A percentile compares a stretch with the other conserved stretches of the same genome.
Conservation (phyloP, 2,888 invertebrate genomes). For the Epistrophe grossulariae region DNA sequence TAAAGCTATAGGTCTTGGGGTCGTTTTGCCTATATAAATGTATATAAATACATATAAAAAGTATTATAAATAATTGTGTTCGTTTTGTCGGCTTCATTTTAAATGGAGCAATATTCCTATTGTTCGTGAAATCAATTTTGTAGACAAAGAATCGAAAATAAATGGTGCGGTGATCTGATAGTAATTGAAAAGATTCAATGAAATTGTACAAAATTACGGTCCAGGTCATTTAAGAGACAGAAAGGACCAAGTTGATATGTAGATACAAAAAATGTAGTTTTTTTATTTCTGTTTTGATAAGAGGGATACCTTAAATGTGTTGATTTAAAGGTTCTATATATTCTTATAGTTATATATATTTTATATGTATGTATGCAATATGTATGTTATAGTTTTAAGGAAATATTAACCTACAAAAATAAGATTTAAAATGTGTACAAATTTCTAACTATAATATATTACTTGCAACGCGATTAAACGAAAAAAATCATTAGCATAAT, state of each 20-base stretch:
- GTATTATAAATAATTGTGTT: neutral
- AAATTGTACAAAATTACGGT: conserved; percentile 45
- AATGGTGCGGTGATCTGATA: neutral
- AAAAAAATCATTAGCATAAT: too few species aligned
- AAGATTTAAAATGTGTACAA: too few species aligned
- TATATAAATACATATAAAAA: neutral
- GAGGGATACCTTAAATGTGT: neutral
- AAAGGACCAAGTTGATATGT: neutral
- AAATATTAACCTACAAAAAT: too few species aligned
- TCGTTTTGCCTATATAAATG: conserved; percentile 7
- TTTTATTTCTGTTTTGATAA: neutral
- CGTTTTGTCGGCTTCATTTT: conserved; percentile 17
- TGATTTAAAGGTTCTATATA: too few species aligned
- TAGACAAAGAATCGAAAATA: conserved; percentile 33
- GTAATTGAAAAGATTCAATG: conserved; percentile 36
- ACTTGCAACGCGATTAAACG: too few species aligned
- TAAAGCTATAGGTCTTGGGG: conserved; percentile 38
- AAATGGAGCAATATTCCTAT: conserved; percentile 44
- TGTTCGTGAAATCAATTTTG: conserved; percentile 37
- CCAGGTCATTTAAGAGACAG: neutral
- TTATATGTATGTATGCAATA: too few species aligned
- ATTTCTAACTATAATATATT: too few species aligned
- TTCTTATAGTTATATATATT: too few species aligned
- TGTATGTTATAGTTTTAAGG: too few species aligned
- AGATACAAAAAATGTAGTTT: neutral